Evolutionary conservation across 1,140 invertebrate genomes (phyloP), one percentile per base, ranked within the genome.

Genomic region (Sweltsa coloradensis): DNA sequence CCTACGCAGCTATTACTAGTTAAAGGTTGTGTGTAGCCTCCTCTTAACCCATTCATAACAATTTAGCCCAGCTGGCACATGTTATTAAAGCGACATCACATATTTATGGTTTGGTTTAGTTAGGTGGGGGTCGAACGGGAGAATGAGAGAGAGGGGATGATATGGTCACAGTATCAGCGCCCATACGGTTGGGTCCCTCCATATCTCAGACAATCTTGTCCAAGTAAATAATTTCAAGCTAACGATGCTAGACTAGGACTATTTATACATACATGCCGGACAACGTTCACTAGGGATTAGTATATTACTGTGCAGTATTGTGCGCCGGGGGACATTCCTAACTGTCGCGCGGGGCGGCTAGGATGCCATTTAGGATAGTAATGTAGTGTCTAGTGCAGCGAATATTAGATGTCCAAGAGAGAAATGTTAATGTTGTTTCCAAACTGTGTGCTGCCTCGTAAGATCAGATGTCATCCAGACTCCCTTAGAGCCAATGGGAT

Each of bases 71-170:
- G 60, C 60, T 60, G 60, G 58, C 60, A 60, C 59, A 59, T 61
- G 60, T 59, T 61, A 61, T 61, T 61, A 61, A 59, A 55, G 57
- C 51, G 59, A 57, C 60, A 61, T 61, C 60, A 61, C 56, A 59
- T 61, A 61, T 62, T 62, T 62, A 62, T 60, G 57, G 58, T 47
- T n/a, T 23, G 46, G 16, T 27, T 44, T 27, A 23, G 22, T 23
- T 23, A 26, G 18, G 23, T 40, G 37, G 21, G 2, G 9, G 42
- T 1, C 18, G 42, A 22, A 41, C 40, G 42, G 19, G 26, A n/a
- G 42, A 44, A 29, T 2, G 27, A 26, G n/a, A n/a, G n/a, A n/a
- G n/a, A n/a, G n/a, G n/a, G n/a, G n/a, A n/a, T n/a, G n/a, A n/a
- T n/a, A n/a, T n/a, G n/a, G n/a, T n/a, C n/a, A n/a, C n/a, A n/a